Evolutionary conservation across 2,113 vertebrate species (phyloP).

Genomic region (Pollachius pollachius): DNA sequence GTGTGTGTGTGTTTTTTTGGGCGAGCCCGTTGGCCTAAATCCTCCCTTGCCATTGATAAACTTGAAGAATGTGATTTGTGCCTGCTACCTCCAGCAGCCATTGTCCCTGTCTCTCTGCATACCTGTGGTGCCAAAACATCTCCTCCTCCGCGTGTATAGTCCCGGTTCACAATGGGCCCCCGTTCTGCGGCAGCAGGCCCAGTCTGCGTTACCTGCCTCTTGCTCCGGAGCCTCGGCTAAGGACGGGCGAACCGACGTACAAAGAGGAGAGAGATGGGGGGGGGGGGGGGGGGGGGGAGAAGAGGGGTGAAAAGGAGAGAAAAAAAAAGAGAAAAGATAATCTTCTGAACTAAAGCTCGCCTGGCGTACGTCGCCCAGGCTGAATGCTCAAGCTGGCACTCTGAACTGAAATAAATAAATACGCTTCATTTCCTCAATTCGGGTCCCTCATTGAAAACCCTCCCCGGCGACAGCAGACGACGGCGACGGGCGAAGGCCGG

Average conservation of each 20-base stretch:
- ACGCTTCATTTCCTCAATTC: constrained; percentile 62
- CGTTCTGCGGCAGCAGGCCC: too few species aligned
- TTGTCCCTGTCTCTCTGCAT: constrained; percentile 54
- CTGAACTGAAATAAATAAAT: constrained; percentile 73
- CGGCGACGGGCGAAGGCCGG: constrained; percentile 61
- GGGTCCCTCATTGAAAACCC: too few species aligned
- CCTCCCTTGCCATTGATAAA: constrained; percentile 64
- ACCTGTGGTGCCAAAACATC: constrained; percentile 66
- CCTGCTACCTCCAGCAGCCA: constrained; percentile 51
- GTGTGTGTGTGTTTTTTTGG: too few species aligned
- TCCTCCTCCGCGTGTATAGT: constrained; percentile 46
- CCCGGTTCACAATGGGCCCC: constrained; percentile 61
- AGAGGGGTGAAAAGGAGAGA: too few species aligned
- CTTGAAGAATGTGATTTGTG: constrained; percentile 73
- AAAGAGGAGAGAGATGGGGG: too few species aligned
- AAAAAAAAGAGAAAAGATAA: constrained; percentile 54
- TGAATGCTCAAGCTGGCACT: constrained; percentile 63
- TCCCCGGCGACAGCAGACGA: neutral
- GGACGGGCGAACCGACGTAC: constrained; percentile 64
- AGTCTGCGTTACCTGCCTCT: constrained; percentile 66
- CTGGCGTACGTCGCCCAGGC: constrained; percentile 68
- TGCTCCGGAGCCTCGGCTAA: constrained; percentile 53
- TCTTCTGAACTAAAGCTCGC: constrained; percentile 73
- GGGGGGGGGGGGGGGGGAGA: neutral
- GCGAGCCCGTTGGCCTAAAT: constrained; percentile 66